Base-by-base conservation (phyloP, 2,797 vertebrate genomes). In the Trachops cirrhosus region DNA sequence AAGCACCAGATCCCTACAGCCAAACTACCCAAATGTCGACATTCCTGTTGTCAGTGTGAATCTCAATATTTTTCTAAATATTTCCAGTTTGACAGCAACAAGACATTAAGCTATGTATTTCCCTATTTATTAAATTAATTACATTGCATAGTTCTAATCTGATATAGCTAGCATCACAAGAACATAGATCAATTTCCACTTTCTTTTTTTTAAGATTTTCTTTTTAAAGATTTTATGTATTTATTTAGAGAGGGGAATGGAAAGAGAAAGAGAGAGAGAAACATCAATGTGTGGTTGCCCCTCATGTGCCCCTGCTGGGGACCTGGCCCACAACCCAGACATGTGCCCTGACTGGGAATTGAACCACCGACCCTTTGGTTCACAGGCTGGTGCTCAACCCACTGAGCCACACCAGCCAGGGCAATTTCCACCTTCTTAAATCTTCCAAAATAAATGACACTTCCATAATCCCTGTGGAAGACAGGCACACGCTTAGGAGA, bases 391-490 rank as follows among this genome's bases (percentile, higher is more conserved):
- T 54, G 52, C 22, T 57, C 54, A 57, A 57, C 54, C 54, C 22
- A 26, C 54, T 57, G 54, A 57, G 22, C 21, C 54, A 57, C 22
- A 57, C 22, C 54, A 57, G 54, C 54, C 54, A 57, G 54, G 54
- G 54, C 64, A 89, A 74, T 41, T 70, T 73, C 32, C 3, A 73
- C 48, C 9, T 86, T 67, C 62, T 39, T 89, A 39, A 74, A 68
- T 46, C 68, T 85, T 96, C 70, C 59, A 78, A 74, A 94, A 93
- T 50, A 79, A 95, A 85, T 41, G 37, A 82, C 18, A 62, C 57
- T 68, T 50, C 39, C 14, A 44, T 52, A 39, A 92, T 41, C 77
- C 12, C 16, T 64, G 21, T 1, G 3, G 15, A 67, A 96, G 37
- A 48, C 14, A 89, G 10, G 22, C 22, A 74, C 5, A 39, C 6